These are phyloP conservation scores for Chrysolina haemoptera DNA, from an alignment of 2,888 invertebrate genomes.

Conservation along the genomic window DNA sequence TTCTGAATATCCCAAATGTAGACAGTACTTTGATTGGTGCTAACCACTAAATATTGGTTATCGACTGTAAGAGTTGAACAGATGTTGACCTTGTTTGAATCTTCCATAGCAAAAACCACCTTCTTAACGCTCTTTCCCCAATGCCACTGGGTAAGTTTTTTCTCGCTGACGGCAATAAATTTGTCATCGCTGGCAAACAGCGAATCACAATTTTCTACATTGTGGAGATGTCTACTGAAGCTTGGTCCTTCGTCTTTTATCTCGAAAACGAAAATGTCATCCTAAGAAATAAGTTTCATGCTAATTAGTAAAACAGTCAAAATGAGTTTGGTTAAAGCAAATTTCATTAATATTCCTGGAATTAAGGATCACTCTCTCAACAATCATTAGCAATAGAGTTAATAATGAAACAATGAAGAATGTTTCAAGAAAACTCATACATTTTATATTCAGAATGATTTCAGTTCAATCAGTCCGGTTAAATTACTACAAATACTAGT, in stretches of 20 bases:
- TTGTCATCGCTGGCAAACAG: constrained; percentile 40
- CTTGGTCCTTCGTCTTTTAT: constrained; percentile 20
- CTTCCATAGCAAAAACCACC: constrained; percentile 28
- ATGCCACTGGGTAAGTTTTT: constrained; percentile 34
- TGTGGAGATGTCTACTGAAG: constrained; percentile 25
- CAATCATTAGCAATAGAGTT: too few species aligned
- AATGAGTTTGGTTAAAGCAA: too few species aligned
- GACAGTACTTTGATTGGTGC: constrained; percentile 67
- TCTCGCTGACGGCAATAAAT: constrained; percentile 45
- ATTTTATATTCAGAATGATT: too few species aligned
- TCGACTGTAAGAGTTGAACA: constrained; percentile 60
- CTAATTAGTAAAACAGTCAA: too few species aligned
- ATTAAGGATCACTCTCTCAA: too few species aligned
- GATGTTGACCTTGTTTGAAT: constrained; percentile 34
- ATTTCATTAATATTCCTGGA: too few species aligned
- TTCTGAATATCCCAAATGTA: constrained; percentile 65
- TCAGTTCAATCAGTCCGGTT: too few species aligned
- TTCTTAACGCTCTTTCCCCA: constrained; percentile 25
- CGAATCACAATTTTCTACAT: constrained; percentile 35
- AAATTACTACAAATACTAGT: too few species aligned
- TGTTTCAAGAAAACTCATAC: too few species aligned
- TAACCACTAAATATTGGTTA: constrained; percentile 68
- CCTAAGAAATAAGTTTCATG: constrained; percentile 30
- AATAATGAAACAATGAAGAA: too few species aligned
- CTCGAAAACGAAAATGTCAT: constrained; percentile 38